These are phyloP conservation scores for Nannoperca australis DNA, from an alignment of 2,797 vertebrate species.

Conservation along the genomic window DNA sequence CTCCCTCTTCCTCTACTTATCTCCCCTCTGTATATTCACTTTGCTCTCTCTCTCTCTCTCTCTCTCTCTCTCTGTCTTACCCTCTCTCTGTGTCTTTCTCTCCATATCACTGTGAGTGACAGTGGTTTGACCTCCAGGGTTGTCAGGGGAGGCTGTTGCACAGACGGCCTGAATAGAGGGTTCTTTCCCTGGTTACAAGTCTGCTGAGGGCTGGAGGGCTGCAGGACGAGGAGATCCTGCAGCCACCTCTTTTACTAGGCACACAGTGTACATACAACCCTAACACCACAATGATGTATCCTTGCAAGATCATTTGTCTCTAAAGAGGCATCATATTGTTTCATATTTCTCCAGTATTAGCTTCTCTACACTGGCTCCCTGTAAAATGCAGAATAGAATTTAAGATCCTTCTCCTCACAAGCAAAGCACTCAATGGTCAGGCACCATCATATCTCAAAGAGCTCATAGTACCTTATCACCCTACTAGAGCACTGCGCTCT, in stretches of 20 bases:
- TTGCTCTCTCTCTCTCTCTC: constrained; percentile 36
- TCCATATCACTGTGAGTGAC: constrained; percentile 79
- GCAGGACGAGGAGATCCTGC: constrained; percentile 43
- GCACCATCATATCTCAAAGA: no score
- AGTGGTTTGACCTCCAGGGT: constrained; percentile 77
- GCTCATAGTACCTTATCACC: no score
- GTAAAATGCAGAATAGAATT: no score
- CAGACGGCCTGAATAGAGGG: constrained; percentile 67
- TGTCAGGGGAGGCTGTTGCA: constrained; percentile 76
- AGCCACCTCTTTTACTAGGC: constrained; percentile 19
- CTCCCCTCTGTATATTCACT: constrained; percentile 65
- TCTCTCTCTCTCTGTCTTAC: constrained; percentile 13
- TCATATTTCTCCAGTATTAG: no score
- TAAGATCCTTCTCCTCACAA: no score
- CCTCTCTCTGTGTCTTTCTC: constrained; percentile 59
- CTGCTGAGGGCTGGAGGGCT: constrained; percentile 37
- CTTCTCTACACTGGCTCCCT: no score
- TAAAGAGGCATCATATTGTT: constrained; percentile 1
- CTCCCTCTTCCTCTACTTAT: constrained; percentile 64
- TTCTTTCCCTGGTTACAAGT: constrained; percentile 55
- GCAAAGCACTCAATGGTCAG: no score
- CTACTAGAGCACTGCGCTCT: no score
- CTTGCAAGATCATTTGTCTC: neutral
- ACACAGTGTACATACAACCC: neutral
- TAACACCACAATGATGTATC: neutral